phyloP scores from a whole-genome alignment of 2,888 invertebrate genomes.

The Drosophila ustulata region DNA sequence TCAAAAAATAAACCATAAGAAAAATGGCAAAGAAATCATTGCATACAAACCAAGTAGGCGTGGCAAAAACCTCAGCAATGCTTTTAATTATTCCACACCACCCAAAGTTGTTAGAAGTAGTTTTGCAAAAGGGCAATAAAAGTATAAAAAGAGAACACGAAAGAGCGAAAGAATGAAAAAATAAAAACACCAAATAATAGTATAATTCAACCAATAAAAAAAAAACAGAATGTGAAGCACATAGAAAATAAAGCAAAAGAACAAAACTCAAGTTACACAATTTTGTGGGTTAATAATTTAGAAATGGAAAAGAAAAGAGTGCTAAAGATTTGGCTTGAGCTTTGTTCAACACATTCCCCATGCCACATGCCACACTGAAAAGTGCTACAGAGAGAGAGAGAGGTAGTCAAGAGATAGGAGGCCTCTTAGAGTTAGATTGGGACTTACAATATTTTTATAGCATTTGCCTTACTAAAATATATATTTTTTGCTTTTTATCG shows the following conservation, averaged over 20 bases:
- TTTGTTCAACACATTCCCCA: not conserved
- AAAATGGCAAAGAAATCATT: conserved; percentile 20
- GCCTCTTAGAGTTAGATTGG: too few species aligned
- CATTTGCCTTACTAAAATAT: too few species aligned
- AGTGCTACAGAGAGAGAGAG: not conserved
- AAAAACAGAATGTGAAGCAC: not conserved
- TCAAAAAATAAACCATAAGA: conserved; percentile 6
- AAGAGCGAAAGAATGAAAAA: conserved; percentile 38
- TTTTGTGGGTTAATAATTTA: not conserved
- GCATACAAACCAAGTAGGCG: conserved; percentile 84
- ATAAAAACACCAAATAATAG: conserved; percentile 46
- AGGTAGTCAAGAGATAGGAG: too few species aligned
- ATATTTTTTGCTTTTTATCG: too few species aligned
- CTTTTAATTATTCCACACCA: conserved; percentile 75
- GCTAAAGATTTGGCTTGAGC: not conserved
- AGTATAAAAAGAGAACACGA: conserved; percentile 26
- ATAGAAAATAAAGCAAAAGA: conserved; percentile 2
- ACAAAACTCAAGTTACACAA: conserved; percentile 9
- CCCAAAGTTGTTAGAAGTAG: conserved; percentile 28
- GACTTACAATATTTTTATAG: not conserved
- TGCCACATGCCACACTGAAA: conserved; percentile 7
- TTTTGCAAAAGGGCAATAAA: conserved; percentile 24
- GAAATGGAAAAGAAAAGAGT: not conserved
- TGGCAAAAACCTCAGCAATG: conserved; percentile 84
- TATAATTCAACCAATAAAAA: conserved; percentile 13